phyloP scores from a whole-genome alignment of 1,140 invertebrate genomes.

The Drosophila navojoa region DNA sequence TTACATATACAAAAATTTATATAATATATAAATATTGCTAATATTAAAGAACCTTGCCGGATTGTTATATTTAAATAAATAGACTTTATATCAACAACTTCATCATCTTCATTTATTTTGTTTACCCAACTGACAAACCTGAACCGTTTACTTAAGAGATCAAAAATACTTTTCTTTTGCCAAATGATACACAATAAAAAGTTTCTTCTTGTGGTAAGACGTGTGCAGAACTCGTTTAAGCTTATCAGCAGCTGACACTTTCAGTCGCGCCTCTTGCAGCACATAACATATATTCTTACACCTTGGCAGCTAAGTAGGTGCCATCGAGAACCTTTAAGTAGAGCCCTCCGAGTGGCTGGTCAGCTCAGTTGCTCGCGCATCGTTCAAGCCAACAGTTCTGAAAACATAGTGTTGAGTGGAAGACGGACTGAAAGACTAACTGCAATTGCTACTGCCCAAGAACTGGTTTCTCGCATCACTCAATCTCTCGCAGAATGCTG shows the following conservation, averaged over 20 bases:
- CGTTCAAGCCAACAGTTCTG: slow-evolving; percentile 47
- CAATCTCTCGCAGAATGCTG: slow-evolving; percentile 40
- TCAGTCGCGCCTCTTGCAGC: not conserved
- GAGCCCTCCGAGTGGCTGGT: slow-evolving; percentile 28
- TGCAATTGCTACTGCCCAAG: slow-evolving; percentile 10
- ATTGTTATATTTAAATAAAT: too few species aligned
- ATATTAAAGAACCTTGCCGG: too few species aligned
- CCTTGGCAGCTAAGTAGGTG: not conserved
- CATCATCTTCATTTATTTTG: too few species aligned
- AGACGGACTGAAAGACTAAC: not conserved
- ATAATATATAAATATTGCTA: too few species aligned
- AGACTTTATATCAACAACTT: too few species aligned
- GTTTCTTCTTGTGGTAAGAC: not conserved
- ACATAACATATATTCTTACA: not conserved
- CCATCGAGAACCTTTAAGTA: slow-evolving; percentile 62
- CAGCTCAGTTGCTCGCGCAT: slow-evolving; percentile 55
- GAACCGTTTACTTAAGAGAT: too few species aligned
- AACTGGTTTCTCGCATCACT: slow-evolving; percentile 57
- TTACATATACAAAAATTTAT: too few species aligned
- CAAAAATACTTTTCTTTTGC: not conserved
- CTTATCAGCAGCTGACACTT: not conserved
- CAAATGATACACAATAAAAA: not conserved
- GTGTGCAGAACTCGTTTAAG: slow-evolving; percentile 7
- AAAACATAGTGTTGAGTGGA: not conserved
- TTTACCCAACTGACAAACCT: not conserved